Percentiles rank a stretch among this genome's conserved stretches.
Evolutionary conservation across 2,888 invertebrate species (phyloP).

Genomic region (Chrysolina oricalcia): DNA sequence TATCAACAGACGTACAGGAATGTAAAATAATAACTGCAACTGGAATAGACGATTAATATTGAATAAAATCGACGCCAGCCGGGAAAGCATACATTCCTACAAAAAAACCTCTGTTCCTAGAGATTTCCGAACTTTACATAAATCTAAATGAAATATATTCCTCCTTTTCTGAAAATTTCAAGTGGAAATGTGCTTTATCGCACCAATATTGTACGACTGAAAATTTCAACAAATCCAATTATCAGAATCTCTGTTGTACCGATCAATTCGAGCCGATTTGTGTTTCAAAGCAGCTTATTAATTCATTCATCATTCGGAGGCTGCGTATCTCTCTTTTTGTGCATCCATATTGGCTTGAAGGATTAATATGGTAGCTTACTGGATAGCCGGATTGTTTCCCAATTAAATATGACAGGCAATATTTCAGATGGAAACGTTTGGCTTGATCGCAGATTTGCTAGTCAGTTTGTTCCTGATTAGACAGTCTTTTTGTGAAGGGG

Average conservation of each 20-base stretch:
- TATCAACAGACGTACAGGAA: no score
- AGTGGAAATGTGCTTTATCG: no score
- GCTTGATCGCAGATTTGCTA: background rate
- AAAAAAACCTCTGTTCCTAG: no score
- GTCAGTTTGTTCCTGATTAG: background rate
- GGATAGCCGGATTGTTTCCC: background rate
- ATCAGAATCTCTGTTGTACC: background rate
- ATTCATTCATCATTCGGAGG: background rate
- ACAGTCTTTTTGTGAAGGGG: background rate
- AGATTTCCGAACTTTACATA: no score
- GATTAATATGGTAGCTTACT: background rate
- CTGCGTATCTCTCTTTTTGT: background rate
- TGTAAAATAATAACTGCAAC: no score
- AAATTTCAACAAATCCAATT: background rate
- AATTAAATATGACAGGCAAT: background rate
- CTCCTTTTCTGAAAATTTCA: no score
- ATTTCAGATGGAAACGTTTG: background rate
- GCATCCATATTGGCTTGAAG: constrained; percentile 1
- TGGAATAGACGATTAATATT: no score
- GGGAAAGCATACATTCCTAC: no score
- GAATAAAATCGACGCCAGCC: no score
- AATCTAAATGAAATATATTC: no score
- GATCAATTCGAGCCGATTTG: background rate
- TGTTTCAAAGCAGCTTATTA: constrained; percentile 8
- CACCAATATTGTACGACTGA: no score